A percentile compares a stretch with the other conserved stretches of the same genome.
phyloP scores from a whole-genome alignment of 2,888 invertebrate species.

The Eupithecia tripunctaria region DNA sequence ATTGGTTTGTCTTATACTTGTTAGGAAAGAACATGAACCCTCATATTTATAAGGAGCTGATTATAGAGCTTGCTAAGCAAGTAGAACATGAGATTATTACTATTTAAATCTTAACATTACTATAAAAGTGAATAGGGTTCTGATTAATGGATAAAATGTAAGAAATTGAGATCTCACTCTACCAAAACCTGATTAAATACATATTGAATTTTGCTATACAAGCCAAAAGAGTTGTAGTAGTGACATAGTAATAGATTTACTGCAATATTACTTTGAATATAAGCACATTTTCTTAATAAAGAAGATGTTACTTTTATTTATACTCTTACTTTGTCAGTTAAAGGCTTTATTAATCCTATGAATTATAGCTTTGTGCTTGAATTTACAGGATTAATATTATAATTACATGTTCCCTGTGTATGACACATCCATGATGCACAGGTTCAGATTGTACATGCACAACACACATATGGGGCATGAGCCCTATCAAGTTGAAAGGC shows the following conservation, averaged over 20 bases:
- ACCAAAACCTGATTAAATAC: slow-evolving; percentile 15
- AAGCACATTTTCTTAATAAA: slow-evolving; percentile 12
- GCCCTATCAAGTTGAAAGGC: too few relatives aligned
- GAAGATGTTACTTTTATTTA: slow-evolving; percentile 7
- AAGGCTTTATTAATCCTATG: not conserved
- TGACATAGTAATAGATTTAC: not conserved
- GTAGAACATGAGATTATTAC: slow-evolving; percentile 63
- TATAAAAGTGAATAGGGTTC: slow-evolving; percentile 23
- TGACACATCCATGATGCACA: too few relatives aligned
- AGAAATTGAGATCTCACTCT: slow-evolving; percentile 25
- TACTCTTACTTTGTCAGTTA: not conserved
- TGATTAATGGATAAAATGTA: slow-evolving; percentile 28
- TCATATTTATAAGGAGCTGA: slow-evolving; percentile 86
- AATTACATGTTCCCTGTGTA: too few relatives aligned
- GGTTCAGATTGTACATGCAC: too few relatives aligned
- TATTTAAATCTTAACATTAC: slow-evolving; percentile 52
- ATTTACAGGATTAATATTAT: not conserved
- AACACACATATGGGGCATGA: too few relatives aligned
- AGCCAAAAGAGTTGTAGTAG: not conserved
- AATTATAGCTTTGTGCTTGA: not conserved
- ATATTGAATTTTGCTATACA: not conserved
- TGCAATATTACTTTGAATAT: not conserved
- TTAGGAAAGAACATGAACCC: slow-evolving; percentile 91
- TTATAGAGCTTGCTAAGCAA: slow-evolving; percentile 80
- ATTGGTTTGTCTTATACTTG: slow-evolving; percentile 91